phyloP scores from a whole-genome alignment of 2,113 vertebrate genomes.

The Arenaria interpres region DNA sequence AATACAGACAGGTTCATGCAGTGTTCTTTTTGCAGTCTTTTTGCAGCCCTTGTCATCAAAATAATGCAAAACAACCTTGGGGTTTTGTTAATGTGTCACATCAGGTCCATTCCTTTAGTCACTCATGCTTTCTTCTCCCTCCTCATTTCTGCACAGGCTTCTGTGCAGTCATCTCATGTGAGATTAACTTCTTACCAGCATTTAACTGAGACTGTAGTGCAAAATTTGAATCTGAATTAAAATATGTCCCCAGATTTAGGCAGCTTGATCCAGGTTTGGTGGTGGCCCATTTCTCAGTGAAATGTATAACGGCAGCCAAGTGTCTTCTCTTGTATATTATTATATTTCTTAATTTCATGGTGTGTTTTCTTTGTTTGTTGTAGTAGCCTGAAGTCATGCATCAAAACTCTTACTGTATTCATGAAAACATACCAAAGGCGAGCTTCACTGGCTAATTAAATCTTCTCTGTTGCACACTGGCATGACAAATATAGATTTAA shows the following conservation, averaged over 20 bases:
- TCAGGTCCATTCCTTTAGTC: background rate
- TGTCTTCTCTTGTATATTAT: slow-evolving; percentile 42
- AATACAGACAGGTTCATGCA: background rate
- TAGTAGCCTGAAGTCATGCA: slow-evolving; percentile 56
- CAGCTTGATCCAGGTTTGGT: slow-evolving; percentile 40
- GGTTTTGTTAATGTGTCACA: background rate
- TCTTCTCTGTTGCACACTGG: slow-evolving; percentile 19
- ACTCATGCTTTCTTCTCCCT: background rate
- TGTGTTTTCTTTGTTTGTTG: slow-evolving; percentile 62
- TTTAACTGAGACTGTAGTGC: background rate
- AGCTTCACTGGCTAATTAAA: slow-evolving; percentile 57
- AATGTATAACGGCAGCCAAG: slow-evolving; percentile 43
- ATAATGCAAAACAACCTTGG: background rate
- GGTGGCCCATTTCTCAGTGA: slow-evolving; percentile 17
- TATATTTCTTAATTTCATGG: slow-evolving; percentile 61
- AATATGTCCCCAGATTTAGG: slow-evolving; percentile 2
- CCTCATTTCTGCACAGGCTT: background rate
- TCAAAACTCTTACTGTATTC: slow-evolving; percentile 41
- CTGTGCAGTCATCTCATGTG: background rate
- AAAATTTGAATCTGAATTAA: slow-evolving; percentile 1
- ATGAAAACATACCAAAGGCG: slow-evolving; percentile 36
- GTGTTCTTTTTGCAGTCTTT: background rate
- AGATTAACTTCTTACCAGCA: background rate
- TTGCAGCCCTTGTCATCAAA: background rate
- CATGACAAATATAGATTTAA: slow-evolving; percentile 56